Evolutionary conservation across 2,888 invertebrate species (phyloP), one percentile per base, ranked within the genome.

Genomic region (Julus scandinavius): DNA sequence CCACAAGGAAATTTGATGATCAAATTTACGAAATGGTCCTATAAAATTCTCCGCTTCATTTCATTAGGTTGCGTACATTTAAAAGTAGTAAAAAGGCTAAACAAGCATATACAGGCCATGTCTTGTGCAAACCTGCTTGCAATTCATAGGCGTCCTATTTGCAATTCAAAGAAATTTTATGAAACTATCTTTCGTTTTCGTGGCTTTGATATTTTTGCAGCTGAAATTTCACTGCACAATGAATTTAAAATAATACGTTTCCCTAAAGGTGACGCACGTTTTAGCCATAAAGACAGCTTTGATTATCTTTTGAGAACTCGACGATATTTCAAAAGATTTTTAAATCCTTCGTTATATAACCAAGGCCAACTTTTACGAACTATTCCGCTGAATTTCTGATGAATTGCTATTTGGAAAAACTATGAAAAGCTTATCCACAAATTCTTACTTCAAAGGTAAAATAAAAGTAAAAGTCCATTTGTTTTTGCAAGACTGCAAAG

Each of bases 41-140:
- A 80, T 80, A 80, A 80, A 80, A 80, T 80, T 80, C 80, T 38
- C 13, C 38, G 80, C 80, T 80, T 80, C 80, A 80, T 80, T 80
- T 80, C 80, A 80, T 80, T 80, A 80, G 80, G 80, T 80, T 80
- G 13, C 80, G 38, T 2, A 80, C 80, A 38, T 80, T 80, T 80
- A 38, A 80, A 80, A 38, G 80, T 13, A 80, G 38, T 80, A 80
- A 80, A 54, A 11, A 38, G 38, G 11, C 80, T 80, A 80, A 80
- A 38, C 38, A 80, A 80, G 6, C 80, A 6, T 29, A 80, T 29
- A 29, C 80, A 80, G 80, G 38, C 38, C 29, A 80, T 13, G 80
- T 80, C 38, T 80, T 80, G 38, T 80, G 38, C 38, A 38, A 80
- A 80, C 80, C 3, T 20, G 1, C 11, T 13, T 80, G 80, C 80